Evolutionary conservation across 2,888 invertebrate genomes (phyloP).

Genomic region (Eremobia ochroleuca): DNA sequence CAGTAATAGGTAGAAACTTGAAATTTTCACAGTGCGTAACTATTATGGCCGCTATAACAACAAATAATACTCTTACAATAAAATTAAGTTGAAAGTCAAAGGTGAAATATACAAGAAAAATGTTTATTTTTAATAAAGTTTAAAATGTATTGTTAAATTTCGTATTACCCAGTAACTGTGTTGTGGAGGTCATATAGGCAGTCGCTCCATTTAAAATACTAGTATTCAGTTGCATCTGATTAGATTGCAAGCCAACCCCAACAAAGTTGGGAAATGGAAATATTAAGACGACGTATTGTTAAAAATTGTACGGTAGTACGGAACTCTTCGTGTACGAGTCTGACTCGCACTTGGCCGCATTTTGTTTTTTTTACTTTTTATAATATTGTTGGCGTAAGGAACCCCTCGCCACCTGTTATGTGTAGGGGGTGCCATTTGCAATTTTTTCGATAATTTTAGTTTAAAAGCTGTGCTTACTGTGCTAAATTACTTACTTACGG

Average conservation of each 20-base stretch:
- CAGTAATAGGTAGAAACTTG: neutral
- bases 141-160: too few relatives aligned
- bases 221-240: neutral
- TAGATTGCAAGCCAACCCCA: neutral
- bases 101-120: neutral
- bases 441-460: constrained; percentile 6
- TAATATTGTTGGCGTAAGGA: constrained; percentile 15
- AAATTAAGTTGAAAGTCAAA: neutral
- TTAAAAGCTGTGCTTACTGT: neutral
- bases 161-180: too few relatives aligned
- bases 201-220: neutral
- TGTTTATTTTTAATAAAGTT: neutral
- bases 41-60: neutral
- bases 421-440: constrained; percentile 8
- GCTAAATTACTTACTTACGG: neutral
- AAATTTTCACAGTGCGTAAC: too few relatives aligned
- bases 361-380: constrained; percentile 40
- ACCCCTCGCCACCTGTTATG: constrained; percentile 28
- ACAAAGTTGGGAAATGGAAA: neutral
- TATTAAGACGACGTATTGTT: neutral
- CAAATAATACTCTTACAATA: neutral
- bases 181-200: neutral
- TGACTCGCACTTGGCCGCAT: neutral
- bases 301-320: neutral
- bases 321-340: neutral